A percentile compares a stretch with the other conserved stretches of the same genome.
These are phyloP conservation scores for Bostrychus sinensis DNA, from an alignment of 2,113 vertebrate genomes.

Conservation along the genomic window DNA sequence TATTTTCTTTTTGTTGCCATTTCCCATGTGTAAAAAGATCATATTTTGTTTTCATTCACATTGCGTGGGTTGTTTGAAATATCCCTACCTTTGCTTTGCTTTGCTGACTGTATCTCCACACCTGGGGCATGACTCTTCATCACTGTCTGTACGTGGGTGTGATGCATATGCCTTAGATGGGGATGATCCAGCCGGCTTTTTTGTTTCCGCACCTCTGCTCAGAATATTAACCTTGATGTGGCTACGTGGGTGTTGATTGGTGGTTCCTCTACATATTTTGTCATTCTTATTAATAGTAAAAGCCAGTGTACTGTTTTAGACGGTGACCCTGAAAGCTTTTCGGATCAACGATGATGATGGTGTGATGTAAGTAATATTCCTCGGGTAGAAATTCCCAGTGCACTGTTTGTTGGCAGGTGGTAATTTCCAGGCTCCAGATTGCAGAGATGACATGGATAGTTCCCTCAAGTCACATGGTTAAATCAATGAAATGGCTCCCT, in stretches of 20 bases:
- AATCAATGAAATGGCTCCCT: conserved; percentile 40
- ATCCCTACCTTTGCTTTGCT: not conserved
- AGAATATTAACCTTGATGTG: not conserved
- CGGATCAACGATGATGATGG: not conserved
- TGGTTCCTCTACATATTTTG: conserved; percentile 7
- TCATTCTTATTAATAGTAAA: conserved; percentile 6
- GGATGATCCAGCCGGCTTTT: not conserved
- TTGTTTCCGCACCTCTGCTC: not conserved
- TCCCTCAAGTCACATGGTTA: conserved; percentile 18
- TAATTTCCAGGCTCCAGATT: conserved; percentile 26
- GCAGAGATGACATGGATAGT: conserved; percentile 12
- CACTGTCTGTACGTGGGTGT: conserved; percentile 5
- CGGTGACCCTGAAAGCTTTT: not conserved
- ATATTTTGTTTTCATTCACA: not conserved
- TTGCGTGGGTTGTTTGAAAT: conserved; percentile 2
- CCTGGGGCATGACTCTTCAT: not conserved
- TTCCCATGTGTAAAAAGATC: not conserved
- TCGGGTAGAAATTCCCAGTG: not conserved
- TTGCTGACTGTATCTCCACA: not conserved
- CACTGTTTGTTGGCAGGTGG: conserved; percentile 10
- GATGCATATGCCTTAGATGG: not conserved
- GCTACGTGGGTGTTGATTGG: conserved; percentile 4
- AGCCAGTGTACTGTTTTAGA: conserved; percentile 1
- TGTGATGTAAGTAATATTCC: conserved; percentile 17
- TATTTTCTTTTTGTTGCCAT: not conserved